Base-by-base conservation (phyloP, 2,797 vertebrate genomes). In the Melanotaenia trifasciata region DNA sequence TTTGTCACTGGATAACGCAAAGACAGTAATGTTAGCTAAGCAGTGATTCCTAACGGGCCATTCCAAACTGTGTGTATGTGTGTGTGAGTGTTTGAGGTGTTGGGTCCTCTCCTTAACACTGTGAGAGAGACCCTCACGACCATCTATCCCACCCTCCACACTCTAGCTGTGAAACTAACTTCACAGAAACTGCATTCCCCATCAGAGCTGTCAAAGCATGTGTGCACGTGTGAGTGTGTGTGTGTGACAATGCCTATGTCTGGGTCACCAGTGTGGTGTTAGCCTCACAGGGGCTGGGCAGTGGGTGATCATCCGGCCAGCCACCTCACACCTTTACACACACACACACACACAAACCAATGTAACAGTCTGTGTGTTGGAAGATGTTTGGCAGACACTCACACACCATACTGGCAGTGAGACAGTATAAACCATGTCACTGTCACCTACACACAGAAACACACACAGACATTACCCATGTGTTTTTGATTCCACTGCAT, bases 271-370 rank as follows among this genome's bases (percentile, higher is more conserved):
- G 65, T 79, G 77, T 87, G 76, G 86, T 89, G 91, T 86, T 88
- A 90, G 66, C 80, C 91, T 89, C 91, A 87, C 64, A 82, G 90
- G 91, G 88, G 68, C 74, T 53, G 64, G 74, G 80, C 78, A 70
- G 78, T 51, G 89, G 94, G 94, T 95, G 95, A 96, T 95, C 93
- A 94, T 93, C 83, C 73, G 95, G 95, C 94, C 95, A 95, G 94
- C 93, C 90, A 94, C 91, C 96, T 96, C 94, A 97, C 96, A 97
- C 96, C 95, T 94, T 95, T 92, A 91, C 92, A 85, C 72, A 62
- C 58, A 76, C 12, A 22, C 63, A 24, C 13, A 8, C 32, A 33
- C 30, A 30, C 30, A 30, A 30, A 2, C 22, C 0, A 22, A 2
- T 38, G 5, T 40, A 10, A 45, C 51, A 78, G n/a, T 70, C 40